phyloP scores from a whole-genome alignment of 2,113 vertebrate genomes.

The Cariama cristata region DNA sequence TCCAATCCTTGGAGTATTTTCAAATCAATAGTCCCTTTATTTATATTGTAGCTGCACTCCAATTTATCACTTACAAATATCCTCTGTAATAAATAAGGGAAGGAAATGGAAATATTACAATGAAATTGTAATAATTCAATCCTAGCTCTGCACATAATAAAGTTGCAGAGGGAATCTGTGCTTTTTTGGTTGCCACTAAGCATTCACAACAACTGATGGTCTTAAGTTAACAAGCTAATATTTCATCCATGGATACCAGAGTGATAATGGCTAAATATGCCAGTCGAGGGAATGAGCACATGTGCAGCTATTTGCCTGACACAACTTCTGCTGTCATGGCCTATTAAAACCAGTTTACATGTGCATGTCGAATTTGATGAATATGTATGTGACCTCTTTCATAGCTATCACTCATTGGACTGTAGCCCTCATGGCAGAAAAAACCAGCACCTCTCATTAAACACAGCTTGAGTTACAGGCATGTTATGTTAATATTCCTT shows the following conservation, averaged over 20 bases:
- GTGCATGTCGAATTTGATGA: conserved; percentile 97
- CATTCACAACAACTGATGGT: conserved; percentile 74
- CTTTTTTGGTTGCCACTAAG: conserved; percentile 63
- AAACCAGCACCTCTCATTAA: conserved; percentile 92
- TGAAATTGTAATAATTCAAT: conserved; percentile 44
- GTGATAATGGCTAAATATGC: conserved; percentile 80
- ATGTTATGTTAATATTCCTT: conserved; percentile 86
- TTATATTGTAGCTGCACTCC: background rate
- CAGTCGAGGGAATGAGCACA: conserved; percentile 77
- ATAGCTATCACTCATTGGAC: conserved; percentile 87
- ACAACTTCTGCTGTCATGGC: conserved; percentile 92
- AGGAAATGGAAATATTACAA: conserved; percentile 19
- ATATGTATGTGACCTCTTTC: conserved; percentile 99
- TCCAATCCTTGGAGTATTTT: background rate
- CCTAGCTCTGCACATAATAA: conserved; percentile 48
- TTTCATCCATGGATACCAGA: conserved; percentile 83
- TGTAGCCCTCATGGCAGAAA: conserved; percentile 84
- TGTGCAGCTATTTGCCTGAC: conserved; percentile 83
- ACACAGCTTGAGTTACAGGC: conserved; percentile 90
- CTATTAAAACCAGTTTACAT: conserved; percentile 97
- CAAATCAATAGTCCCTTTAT: background rate
- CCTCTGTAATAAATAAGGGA: conserved; percentile 44
- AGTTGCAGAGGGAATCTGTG: conserved; percentile 64
- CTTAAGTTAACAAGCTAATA: conserved; percentile 84
- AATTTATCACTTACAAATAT: conserved; percentile 61